Conservation (phyloP, 2,113 vertebrate species). For the Cyanoderma ruficeps region DNA sequence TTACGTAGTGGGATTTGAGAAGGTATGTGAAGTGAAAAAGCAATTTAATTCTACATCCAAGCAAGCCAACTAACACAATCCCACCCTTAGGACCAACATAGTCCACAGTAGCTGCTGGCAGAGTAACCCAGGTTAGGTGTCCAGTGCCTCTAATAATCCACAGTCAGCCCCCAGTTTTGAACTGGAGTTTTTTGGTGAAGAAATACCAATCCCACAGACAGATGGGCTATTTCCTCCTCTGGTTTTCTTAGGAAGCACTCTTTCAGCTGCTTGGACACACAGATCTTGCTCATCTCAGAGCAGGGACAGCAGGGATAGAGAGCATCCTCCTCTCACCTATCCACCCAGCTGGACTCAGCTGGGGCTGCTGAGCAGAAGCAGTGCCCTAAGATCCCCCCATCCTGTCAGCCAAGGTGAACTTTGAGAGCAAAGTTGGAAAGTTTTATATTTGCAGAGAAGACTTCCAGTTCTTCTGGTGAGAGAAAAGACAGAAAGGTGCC, state of each 20-base stretch:
- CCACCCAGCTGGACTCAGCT: not conserved
- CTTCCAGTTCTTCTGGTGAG: not conserved
- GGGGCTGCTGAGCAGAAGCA: not conserved
- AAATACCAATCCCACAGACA: not conserved
- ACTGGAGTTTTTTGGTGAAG: not conserved
- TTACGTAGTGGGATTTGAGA: not conserved
- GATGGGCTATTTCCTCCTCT: not conserved
- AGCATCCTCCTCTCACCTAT: not conserved
- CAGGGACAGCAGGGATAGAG: not conserved
- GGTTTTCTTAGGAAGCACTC: not conserved
- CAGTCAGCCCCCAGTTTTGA: not conserved
- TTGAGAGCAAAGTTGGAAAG: not conserved
- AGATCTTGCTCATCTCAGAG: not conserved
- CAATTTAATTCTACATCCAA: not conserved
- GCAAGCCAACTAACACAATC: not conserved
- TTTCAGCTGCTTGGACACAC: not conserved
- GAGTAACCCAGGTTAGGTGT: not conserved
- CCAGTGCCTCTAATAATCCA: not conserved
- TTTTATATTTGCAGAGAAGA: not conserved
- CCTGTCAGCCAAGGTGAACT: not conserved
- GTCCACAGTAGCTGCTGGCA: not conserved
- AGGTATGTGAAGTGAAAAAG: not conserved
- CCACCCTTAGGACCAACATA: not conserved
- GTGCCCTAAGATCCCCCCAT: not conserved
- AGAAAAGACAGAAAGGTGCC: not conserved